These are phyloP conservation scores for Dendrophyllia cribrosa DNA, from an alignment of 64 coral and sea anemone species.

Conservation along the genomic window DNA sequence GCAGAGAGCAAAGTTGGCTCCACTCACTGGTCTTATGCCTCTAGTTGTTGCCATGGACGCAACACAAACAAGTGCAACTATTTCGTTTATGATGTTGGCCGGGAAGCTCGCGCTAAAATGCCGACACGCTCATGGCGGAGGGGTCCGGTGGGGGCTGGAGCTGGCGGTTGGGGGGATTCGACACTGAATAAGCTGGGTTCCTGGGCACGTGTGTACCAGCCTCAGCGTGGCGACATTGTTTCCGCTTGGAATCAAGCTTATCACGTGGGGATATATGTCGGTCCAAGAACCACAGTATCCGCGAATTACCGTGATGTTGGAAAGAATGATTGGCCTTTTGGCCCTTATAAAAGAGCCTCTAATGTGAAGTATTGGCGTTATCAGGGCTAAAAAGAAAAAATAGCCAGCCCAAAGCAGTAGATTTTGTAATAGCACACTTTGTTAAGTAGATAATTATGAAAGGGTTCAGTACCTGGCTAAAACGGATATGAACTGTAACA, in stretches of 20 bases:
- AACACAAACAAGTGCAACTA: constrained; percentile 66
- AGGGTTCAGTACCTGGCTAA: too few species aligned
- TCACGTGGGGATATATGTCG: constrained; percentile 48
- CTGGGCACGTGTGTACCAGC: constrained; percentile 15
- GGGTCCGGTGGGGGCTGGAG: constrained; percentile 31
- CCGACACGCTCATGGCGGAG: neutral
- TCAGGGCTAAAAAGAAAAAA: neutral
- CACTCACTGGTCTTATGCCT: constrained; percentile 10
- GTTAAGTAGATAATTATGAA: too few species aligned
- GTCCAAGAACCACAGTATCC: neutral
- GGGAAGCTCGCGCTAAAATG: constrained; percentile 65
- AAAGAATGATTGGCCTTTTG: neutral
- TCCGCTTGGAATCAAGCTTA: neutral
- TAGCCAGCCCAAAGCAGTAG: too few species aligned
- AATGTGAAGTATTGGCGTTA: constrained; percentile 31
- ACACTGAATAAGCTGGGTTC: neutral
- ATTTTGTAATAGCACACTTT: too few species aligned
- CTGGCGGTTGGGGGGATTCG: constrained; percentile 30
- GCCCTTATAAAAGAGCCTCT: neutral
- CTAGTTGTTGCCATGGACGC: constrained; percentile 12
- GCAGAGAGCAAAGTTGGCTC: constrained; percentile 50
- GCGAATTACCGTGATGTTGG: constrained; percentile 20
- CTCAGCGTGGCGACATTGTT: constrained; percentile 33
- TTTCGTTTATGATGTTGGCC: constrained; percentile 60
- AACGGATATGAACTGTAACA: too few species aligned